Evolutionary conservation across 2,113 vertebrate species (phyloP).

Genomic region (Chaetura pelagica): DNA sequence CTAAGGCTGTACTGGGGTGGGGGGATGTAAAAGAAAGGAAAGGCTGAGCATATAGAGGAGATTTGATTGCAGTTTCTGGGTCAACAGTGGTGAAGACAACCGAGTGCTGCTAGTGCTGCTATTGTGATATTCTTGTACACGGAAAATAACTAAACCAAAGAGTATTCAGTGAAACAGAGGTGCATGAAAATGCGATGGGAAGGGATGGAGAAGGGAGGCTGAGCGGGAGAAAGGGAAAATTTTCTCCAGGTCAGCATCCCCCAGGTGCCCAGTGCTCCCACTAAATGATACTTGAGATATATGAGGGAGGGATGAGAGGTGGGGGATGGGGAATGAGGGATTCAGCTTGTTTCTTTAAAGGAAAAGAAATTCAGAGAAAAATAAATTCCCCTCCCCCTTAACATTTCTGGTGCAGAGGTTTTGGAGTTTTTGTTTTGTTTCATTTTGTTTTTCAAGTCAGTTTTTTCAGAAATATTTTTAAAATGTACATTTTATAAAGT

Average conservation of each 20-base stretch:
- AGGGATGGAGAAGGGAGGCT: slow-evolving; percentile 2
- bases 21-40: background rate
- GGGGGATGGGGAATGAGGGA: slow-evolving; percentile 6
- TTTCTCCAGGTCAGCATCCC: background rate
- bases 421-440: slow-evolving; percentile 38
- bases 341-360: slow-evolving; percentile 65
- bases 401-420: slow-evolving; percentile 78
- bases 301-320: background rate
- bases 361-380: slow-evolving; percentile 23
- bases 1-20: slow-evolving; percentile 35
- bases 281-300: slow-evolving; percentile 56
- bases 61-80: background rate
- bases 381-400: background rate
- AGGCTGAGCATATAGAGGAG: background rate
- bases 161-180: slow-evolving; percentile 73
- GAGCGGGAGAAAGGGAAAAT: background rate
- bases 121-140: slow-evolving; percentile 40
- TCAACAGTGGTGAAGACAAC: background rate
- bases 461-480: slow-evolving; percentile 85
- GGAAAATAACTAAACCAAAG: slow-evolving; percentile 81
- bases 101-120: slow-evolving; percentile 72
- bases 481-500: slow-evolving; percentile 87
- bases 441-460: slow-evolving; percentile 69
- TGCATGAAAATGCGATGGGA: background rate
- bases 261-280: slow-evolving; percentile 38